These are phyloP conservation scores for Protosalanx chinensis DNA, from an alignment of 2,797 vertebrate species.

Conservation along the genomic window DNA sequence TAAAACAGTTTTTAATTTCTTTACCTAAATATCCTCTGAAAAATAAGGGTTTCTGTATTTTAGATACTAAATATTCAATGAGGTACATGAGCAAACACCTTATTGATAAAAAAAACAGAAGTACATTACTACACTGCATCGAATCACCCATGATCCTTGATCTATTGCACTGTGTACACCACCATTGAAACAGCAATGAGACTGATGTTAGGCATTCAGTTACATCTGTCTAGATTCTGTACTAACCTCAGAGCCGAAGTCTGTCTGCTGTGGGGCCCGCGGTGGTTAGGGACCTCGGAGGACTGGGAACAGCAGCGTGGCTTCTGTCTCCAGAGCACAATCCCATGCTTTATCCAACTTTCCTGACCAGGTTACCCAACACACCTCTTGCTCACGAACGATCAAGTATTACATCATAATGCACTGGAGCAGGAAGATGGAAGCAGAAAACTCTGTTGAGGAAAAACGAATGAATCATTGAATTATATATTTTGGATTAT, in stretches of 20 bases:
- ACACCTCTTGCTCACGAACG: background rate
- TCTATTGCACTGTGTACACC: background rate
- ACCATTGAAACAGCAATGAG: background rate
- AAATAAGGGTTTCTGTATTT: background rate
- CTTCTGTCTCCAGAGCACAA: conserved; percentile 9
- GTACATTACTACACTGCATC: background rate
- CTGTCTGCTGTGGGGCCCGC: conserved; percentile 1
- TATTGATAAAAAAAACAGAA: background rate
- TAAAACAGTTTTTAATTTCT: background rate
- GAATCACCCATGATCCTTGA: background rate
- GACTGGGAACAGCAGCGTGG: conserved; percentile 7
- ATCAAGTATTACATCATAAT: conserved; percentile 2
- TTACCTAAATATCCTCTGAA: background rate
- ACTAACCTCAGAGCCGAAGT: conserved; percentile 16
- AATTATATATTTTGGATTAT: background rate
- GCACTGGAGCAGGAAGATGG: conserved; percentile 4
- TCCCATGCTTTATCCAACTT: conserved; percentile 18
- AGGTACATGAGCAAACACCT: background rate
- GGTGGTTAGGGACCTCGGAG: background rate
- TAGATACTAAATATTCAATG: background rate
- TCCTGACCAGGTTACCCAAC: background rate
- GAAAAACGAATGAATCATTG: background rate
- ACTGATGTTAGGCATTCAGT: background rate
- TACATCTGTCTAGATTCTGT: background rate
- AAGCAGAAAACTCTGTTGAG: conserved; percentile 5